Evolutionary conservation across 1,140 invertebrate genomes (phyloP).

Genomic region (Drosophila pectinifera): DNA sequence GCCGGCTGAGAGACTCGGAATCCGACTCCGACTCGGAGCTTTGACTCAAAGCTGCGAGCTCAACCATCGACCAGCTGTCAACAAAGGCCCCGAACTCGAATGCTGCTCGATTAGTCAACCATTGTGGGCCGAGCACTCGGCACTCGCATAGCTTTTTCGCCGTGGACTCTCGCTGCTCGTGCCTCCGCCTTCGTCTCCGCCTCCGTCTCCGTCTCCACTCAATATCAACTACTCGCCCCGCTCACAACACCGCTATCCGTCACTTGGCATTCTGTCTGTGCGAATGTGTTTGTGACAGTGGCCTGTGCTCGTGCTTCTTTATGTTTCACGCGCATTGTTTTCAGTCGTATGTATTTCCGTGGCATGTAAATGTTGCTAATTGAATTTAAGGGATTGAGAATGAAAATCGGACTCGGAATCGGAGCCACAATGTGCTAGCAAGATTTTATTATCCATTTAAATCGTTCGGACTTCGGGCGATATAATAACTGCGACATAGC

Average conservation of each 20-base stretch:
- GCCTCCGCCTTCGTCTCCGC: not conserved
- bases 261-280: not conserved
- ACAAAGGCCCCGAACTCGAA: constrained; percentile 38
- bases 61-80: constrained; percentile 18
- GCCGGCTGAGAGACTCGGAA: not conserved
- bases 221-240: not conserved
- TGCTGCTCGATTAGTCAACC: constrained; percentile 50
- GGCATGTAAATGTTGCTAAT: constrained; percentile 49
- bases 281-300: constrained; percentile 14
- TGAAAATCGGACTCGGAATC: constrained; percentile 14
- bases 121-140: constrained; percentile 26
- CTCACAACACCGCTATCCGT: too few relatives aligned
- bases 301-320: constrained; percentile 27
- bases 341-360: constrained; percentile 31
- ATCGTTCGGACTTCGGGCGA: not conserved
- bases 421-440: constrained; percentile 5
- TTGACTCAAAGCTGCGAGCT: constrained; percentile 23
- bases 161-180: constrained; percentile 2
- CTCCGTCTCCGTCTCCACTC: not conserved
- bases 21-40: constrained; percentile 10
- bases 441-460: constrained; percentile 14
- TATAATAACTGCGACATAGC: constrained; percentile 50
- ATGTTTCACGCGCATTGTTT: constrained; percentile 50
- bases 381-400: constrained; percentile 53
- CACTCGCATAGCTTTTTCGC: constrained; percentile 25